Evolutionary conservation across 2,888 invertebrate genomes (phyloP).

Genomic region (Agonum fuliginosum): DNA sequence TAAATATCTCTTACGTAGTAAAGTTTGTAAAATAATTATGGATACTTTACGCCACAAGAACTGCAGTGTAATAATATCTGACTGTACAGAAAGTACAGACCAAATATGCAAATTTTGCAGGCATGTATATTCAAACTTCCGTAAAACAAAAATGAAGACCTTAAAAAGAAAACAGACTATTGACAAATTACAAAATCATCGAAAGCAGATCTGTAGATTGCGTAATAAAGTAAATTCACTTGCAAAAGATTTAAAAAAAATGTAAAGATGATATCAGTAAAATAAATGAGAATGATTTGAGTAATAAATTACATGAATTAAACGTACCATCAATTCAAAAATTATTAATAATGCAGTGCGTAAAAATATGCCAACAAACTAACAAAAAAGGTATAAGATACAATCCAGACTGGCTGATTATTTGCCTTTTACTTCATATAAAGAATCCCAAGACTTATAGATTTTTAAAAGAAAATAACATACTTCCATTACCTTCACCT

Average conservation of each 20-base stretch:
- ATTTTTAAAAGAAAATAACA: background rate
- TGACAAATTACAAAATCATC: constrained; percentile 4
- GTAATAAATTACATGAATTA: constrained; percentile 7
- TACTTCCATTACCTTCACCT: background rate
- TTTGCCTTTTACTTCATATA: background rate
- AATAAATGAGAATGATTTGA: background rate
- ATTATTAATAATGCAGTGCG: background rate
- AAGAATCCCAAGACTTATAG: background rate
- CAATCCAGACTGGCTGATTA: background rate
- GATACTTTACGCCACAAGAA: background rate
- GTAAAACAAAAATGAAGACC: background rate
- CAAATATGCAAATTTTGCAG: background rate
- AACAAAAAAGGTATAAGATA: background rate
- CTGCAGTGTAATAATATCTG: background rate
- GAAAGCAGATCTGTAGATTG: background rate
- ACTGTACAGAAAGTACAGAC: background rate
- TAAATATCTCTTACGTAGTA: constrained; percentile 1
- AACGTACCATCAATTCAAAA: constrained; percentile 10
- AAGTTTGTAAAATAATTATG: constrained; percentile 5
- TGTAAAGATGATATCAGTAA: background rate
- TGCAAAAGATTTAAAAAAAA: too few species aligned
- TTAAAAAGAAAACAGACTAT: background rate
- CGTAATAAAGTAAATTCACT: too few species aligned
- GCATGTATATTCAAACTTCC: background rate
- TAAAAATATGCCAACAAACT: background rate